Base-by-base conservation (phyloP, 64 coral and sea anemone genomes). In the Montipora cactus region DNA sequence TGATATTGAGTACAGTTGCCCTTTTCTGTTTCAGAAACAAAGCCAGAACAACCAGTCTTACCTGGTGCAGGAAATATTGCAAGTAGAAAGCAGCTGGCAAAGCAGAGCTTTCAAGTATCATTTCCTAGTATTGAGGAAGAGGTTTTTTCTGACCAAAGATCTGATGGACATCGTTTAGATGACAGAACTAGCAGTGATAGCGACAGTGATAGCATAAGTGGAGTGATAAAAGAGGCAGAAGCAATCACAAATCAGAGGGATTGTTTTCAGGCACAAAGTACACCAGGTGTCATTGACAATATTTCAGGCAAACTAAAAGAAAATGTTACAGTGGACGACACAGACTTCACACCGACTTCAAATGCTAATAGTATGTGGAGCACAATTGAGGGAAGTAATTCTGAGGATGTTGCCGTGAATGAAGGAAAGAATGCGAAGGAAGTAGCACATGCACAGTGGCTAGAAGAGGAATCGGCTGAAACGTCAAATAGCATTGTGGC, bases 181-280 rank as follows among this genome's bases (percentile, higher is more conserved):
- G 19, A 49, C 16, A 72, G 45, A 66, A 72, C 8, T 47, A 77
- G 52, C 14, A 86, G 80, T 81, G 59, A 79, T 23, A 91, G 89
- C 49, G 91, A 93, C 44, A 80, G 85, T 49, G 89, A 91, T 72
- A 95, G 96, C 18, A 89, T 88, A 12, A 88, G 78, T 79, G 96
- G 89, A 49, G 84, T 97, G 20, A 97, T 97, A 74, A 81, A 93
- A 9, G 93, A 93, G 70, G 96, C 96, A 28, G 95, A 96, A 75
- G 74, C 75, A 22, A 95, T 95, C 3, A 94, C 95, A 49, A 88
- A 79, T 15, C 82, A 86, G 18, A n/a, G 15, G 4, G 12, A 5
- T 44, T 14, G 73, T 76, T 22, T 59, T 59, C 8, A 80, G 22
- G 12, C 44, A 79, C 68, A 78, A 57, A 47, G 37, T 52, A 48